Conservation (phyloP, 2,113 vertebrate species). For the Formicarius rufipectus region DNA sequence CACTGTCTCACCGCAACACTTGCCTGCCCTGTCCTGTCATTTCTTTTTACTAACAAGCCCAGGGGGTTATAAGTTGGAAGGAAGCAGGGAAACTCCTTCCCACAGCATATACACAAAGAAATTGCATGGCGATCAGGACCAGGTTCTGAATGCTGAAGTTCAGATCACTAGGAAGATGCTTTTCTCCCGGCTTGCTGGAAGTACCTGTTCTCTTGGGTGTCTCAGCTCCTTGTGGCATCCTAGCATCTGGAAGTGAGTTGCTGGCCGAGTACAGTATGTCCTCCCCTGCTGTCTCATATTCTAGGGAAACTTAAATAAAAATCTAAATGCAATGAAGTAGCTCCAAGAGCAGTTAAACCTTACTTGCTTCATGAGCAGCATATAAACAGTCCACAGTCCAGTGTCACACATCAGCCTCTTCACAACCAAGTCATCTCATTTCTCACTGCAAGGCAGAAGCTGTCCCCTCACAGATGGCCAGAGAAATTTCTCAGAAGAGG, state of each 20-base stretch:
- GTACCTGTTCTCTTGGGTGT: background rate
- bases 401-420: background rate
- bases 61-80: background rate
- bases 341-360: background rate
- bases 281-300: background rate
- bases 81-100: background rate
- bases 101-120: background rate
- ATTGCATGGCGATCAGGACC: background rate
- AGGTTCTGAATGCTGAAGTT: background rate
- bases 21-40: background rate
- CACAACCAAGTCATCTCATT: background rate
- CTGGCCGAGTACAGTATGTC: background rate
- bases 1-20: background rate
- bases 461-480: background rate
- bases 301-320: background rate
- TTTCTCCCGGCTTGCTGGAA: background rate
- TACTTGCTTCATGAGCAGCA: background rate
- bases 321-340: background rate
- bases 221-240: background rate
- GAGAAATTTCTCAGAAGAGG: background rate
- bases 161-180: background rate
- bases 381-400: background rate
- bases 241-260: background rate
- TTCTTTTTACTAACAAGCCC: background rate
- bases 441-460: background rate